These are phyloP conservation scores for Bombus impatiens DNA, from an alignment of 1,140 invertebrate genomes.

Conservation along the genomic window DNA sequence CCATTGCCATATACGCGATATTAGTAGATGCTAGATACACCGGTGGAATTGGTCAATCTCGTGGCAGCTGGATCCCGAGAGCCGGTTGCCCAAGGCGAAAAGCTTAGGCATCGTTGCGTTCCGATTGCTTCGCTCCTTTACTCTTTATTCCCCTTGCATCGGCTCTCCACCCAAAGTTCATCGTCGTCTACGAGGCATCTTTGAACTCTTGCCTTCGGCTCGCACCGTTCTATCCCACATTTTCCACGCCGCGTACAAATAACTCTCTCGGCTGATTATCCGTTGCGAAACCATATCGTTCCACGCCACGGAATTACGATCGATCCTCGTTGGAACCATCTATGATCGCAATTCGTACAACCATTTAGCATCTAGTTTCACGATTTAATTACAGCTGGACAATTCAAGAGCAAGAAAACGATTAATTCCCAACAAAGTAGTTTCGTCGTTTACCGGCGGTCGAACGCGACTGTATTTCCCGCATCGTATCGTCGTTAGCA, in stretches of 20 bases:
- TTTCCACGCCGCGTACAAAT: slow-evolving; percentile 18
- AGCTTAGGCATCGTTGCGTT: slow-evolving; percentile 29
- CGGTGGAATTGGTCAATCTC: slow-evolving; percentile 66
- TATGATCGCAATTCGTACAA: slow-evolving; percentile 1
- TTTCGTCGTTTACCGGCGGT: not conserved
- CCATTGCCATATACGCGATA: slow-evolving; percentile 62
- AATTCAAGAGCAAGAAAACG: not conserved
- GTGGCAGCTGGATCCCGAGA: slow-evolving; percentile 43
- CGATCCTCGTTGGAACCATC: not conserved
- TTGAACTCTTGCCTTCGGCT: not conserved
- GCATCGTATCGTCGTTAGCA: not conserved
- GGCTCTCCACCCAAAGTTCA: slow-evolving; percentile 50
- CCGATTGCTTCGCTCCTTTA: slow-evolving; percentile 21
- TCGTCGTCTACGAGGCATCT: slow-evolving; percentile 7
- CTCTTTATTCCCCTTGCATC: slow-evolving; percentile 25
- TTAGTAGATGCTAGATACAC: slow-evolving; percentile 67
- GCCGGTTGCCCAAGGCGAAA: slow-evolving; percentile 55
- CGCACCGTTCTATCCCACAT: not conserved
- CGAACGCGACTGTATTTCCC: not conserved
- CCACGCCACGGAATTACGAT: not conserved
- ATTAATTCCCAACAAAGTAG: not conserved
- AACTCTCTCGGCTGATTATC: slow-evolving; percentile 7
- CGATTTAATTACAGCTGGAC: slow-evolving; percentile 15
- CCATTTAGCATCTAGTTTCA: slow-evolving; percentile 11
- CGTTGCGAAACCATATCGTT: slow-evolving; percentile 49